phyloP scores from a whole-genome alignment of 2,113 vertebrate genomes.

The Mugil cephalus region DNA sequence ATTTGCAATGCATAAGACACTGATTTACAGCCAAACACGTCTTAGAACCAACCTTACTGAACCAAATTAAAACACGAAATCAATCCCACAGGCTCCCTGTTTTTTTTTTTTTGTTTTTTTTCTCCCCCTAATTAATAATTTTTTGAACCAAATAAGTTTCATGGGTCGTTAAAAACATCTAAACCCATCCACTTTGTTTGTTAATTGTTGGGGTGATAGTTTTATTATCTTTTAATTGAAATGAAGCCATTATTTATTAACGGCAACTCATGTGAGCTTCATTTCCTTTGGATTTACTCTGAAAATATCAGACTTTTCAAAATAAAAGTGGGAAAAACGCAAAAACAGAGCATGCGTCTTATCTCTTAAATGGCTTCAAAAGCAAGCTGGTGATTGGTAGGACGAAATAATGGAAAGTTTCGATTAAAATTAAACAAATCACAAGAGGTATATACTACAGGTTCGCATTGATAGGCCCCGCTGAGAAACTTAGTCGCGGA shows the following conservation, averaged over 20 bases:
- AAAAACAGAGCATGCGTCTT: too few relatives aligned
- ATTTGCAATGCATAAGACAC: conserved; percentile 3
- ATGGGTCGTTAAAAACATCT: neutral
- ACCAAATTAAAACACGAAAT: conserved; percentile 20
- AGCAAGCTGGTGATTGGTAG: too few relatives aligned
- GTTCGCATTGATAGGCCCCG: conserved; percentile 43
- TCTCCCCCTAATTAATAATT: conserved; percentile 5
- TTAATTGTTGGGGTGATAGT: neutral
- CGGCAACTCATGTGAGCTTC: neutral
- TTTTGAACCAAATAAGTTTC: neutral
- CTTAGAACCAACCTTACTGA: conserved; percentile 1
- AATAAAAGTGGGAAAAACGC: neutral
- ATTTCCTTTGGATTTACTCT: neutral
- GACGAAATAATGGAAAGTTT: neutral
- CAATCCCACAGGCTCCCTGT: neutral
- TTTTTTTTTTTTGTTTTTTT: neutral
- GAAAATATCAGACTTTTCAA: neutral
- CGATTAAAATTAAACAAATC: neutral
- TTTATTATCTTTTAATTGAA: neutral
- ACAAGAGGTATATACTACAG: neutral
- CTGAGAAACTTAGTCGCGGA: conserved; percentile 35
- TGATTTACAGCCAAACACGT: conserved; percentile 13
- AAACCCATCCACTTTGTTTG: neutral
- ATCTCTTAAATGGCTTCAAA: too few relatives aligned
- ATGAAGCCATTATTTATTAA: neutral